These are phyloP conservation scores for Antechinus flavipes DNA, from an alignment of 2,113 vertebrate species.

Conservation along the genomic window DNA sequence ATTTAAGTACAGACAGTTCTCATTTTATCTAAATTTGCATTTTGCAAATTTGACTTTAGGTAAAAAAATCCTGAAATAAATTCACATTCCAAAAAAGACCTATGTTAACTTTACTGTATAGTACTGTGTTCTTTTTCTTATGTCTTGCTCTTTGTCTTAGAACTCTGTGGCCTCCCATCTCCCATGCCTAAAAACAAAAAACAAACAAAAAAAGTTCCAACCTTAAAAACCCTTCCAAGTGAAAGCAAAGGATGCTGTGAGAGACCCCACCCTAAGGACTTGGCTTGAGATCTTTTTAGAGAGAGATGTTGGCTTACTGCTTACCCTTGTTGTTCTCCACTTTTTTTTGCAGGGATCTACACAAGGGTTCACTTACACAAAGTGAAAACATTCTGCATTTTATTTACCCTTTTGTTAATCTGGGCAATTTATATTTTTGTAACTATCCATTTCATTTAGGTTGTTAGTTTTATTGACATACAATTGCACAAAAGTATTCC, in stretches of 20 bases:
- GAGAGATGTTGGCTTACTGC: neutral
- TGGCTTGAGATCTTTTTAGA: neutral
- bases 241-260: neutral
- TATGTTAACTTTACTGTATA: neutral
- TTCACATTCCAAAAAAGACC: neutral
- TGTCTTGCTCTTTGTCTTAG: neutral
- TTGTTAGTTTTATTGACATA: neutral
- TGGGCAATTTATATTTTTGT: neutral
- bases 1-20: neutral
- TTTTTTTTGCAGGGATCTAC: neutral
- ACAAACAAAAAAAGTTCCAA: too few species aligned
- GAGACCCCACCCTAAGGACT: neutral
- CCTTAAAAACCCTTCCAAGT: neutral
- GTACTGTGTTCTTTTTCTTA: neutral
- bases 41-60: neutral
- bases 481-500: neutral
- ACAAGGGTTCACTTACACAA: neutral
- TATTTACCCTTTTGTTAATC: neutral
- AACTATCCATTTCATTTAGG: neutral
- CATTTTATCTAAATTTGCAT: neutral
- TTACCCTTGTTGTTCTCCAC: neutral
- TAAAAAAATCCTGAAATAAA: neutral
- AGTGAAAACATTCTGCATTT: neutral
- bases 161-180: neutral
- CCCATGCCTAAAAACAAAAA: neutral